These are phyloP conservation scores for Cephus runcator DNA, from an alignment of 2,888 invertebrate species.

Conservation along the genomic window DNA sequence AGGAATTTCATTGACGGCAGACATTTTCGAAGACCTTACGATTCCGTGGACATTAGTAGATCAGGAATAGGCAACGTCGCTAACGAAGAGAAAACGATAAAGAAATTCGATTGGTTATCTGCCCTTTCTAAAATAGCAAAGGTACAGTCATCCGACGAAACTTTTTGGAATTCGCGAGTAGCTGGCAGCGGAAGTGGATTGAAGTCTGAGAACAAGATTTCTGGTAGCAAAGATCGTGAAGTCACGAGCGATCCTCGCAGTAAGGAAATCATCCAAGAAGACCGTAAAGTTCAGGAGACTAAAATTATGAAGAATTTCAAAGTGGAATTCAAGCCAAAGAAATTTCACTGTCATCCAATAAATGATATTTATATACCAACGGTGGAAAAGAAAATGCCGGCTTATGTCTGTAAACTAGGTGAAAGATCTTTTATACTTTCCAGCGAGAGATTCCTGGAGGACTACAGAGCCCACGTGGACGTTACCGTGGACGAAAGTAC, in stretches of 20 bases:
- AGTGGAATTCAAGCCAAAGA: conserved; percentile 17
- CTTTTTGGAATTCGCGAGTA: neutral
- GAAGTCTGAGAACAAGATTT: neutral
- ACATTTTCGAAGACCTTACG: neutral
- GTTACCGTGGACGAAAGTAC: conserved; percentile 39
- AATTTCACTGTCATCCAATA: conserved; percentile 40
- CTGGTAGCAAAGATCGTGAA: neutral
- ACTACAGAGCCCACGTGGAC: conserved; percentile 37
- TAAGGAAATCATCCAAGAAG: neutral
- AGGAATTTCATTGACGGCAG: neutral
- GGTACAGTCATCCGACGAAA: neutral
- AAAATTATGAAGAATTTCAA: neutral
- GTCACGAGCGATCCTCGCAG: neutral
- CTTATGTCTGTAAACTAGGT: conserved; percentile 40
- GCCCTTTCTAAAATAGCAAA: conserved; percentile 47
- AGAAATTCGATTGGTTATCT: conserved; percentile 33
- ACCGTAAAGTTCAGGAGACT: neutral
- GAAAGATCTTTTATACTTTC: conserved; percentile 44
- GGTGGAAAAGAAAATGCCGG: conserved; percentile 40
- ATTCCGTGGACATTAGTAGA: neutral
- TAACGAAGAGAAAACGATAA: conserved; percentile 13
- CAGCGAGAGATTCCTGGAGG: conserved; percentile 47
- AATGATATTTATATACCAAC: conserved; percentile 42
- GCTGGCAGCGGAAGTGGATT: neutral
- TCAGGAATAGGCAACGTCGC: neutral